phyloP scores from a whole-genome alignment of 2,888 invertebrate genomes.

The Odontothrips loti region DNA sequence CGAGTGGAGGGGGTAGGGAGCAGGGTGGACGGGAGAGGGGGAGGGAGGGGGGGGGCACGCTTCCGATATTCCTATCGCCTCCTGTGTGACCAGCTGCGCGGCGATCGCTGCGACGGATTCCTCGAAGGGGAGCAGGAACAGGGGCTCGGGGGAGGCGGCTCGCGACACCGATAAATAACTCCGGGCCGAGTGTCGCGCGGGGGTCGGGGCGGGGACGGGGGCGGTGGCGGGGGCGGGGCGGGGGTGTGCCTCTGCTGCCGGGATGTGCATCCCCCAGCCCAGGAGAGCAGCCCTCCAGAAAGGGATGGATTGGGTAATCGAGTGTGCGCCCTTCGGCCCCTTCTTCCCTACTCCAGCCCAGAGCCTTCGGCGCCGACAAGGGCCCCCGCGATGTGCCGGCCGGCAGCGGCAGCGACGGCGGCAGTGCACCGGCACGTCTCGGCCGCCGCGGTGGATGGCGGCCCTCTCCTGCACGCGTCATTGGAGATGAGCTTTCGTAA shows the following conservation, averaged over 20 bases:
- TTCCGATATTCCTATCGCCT: background rate
- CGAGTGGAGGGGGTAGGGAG: background rate
- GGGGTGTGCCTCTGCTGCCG: background rate
- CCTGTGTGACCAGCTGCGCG: background rate
- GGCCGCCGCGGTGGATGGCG: background rate
- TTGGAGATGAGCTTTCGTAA: too few species aligned
- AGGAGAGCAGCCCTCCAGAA: background rate
- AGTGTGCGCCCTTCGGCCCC: conserved; percentile 4
- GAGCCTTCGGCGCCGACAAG: background rate
- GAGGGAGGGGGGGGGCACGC: too few species aligned
- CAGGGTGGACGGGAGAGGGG: too few species aligned
- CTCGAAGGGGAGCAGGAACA: background rate
- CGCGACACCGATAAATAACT: conserved; percentile 25
- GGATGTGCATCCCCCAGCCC: background rate
- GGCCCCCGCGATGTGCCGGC: background rate
- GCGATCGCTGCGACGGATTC: conserved; percentile 6
- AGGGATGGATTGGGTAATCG: conserved; percentile 24
- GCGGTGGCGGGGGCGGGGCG: background rate
- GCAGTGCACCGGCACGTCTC: background rate
- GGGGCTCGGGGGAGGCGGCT: background rate
- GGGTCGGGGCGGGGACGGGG: background rate
- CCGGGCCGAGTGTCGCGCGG: background rate
- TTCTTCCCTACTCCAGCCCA: background rate
- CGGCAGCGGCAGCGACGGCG: background rate
- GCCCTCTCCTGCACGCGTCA: too few species aligned